Conservation (phyloP, 2,113 vertebrate genomes). For the Bujurquina vittata region DNA sequence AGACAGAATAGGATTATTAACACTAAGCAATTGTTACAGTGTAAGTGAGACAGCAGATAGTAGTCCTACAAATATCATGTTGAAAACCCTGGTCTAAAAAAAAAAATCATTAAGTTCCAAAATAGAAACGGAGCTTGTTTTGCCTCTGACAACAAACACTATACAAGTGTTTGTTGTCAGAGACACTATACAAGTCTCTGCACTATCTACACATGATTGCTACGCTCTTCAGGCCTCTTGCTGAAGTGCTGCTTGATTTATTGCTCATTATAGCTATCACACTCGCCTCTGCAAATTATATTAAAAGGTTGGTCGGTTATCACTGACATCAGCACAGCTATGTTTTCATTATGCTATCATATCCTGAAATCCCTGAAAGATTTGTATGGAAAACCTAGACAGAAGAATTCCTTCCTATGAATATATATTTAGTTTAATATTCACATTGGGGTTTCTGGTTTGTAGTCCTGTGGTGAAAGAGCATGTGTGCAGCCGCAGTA, state of each 20-base stretch:
- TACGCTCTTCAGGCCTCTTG: neutral
- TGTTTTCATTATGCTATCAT: slow-evolving; percentile 14
- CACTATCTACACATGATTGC: neutral
- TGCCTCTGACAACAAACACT: neutral
- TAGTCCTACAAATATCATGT: neutral
- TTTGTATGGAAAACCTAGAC: neutral
- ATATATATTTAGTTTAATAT: neutral
- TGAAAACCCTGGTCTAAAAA: neutral
- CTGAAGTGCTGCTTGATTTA: neutral
- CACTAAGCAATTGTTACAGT: neutral
- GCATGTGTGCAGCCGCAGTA: slow-evolving; percentile 14
- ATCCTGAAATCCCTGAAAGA: neutral
- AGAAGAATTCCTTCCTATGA: neutral
- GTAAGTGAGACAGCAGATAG: neutral
- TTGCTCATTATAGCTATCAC: neutral
- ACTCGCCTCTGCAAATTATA: neutral
- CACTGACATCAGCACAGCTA: neutral
- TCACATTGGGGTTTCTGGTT: slow-evolving; percentile 10
- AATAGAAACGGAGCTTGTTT: no score
- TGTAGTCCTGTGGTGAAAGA: slow-evolving; percentile 1
- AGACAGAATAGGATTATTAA: neutral
- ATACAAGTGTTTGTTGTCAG: no score
- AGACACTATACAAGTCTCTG: neutral
- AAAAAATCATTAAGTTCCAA: neutral
- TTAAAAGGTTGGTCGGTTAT: neutral